Evolutionary conservation across 2,888 invertebrate species (phyloP), one percentile per base, ranked within the genome.

Genomic region (Lithophane semibrunnea): DNA sequence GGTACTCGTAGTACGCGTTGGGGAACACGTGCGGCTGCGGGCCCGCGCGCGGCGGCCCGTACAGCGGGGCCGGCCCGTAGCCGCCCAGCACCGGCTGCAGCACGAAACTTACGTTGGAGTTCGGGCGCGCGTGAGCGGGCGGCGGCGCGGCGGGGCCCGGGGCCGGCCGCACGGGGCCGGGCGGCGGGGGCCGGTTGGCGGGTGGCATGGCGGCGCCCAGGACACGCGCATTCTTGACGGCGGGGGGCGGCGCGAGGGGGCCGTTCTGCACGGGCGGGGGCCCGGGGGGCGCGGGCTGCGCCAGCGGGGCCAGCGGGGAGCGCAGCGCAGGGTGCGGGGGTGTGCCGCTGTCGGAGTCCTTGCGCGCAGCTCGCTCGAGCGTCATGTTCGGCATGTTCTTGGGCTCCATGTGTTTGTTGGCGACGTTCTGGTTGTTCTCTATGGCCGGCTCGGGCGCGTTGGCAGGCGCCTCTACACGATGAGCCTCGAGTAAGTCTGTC

Each of bases 51-150:
- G 91, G 91, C 29, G 90, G 88, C n/a, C 89, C 72, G 91, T 93
- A 94, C 83, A 94, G 75, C 16, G 94, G 94, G 5, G 93, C 93
- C 72, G 66, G n/a, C 9, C 91, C 89, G 52, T 92, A 88, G 24
- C 92, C 92, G 12, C 93, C 92, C 92, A 81, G 91, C 58, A 96
- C 93, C 1, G 96, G 96, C 79, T 93, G 93, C 24, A 96, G 91
- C 60, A 96, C 94, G 91, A 93, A 96, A 96, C 96, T 96, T 95
- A 96, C 96, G 92, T 96, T 96, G 81, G 95, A 93, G 88, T 92
- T 92, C 61, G 94, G 93, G 3, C 88, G 80, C 18, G 88, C 77
- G 87, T 86, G 75, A 73, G 77, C 44, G 88, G 52, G n/a, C 56
- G n/a, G 68, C 18, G 66, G 42, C 54, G 12, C 58, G 52, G 56